phyloP scores from a whole-genome alignment of 1,140 invertebrate genomes.

The Nasonia giraulti region DNA sequence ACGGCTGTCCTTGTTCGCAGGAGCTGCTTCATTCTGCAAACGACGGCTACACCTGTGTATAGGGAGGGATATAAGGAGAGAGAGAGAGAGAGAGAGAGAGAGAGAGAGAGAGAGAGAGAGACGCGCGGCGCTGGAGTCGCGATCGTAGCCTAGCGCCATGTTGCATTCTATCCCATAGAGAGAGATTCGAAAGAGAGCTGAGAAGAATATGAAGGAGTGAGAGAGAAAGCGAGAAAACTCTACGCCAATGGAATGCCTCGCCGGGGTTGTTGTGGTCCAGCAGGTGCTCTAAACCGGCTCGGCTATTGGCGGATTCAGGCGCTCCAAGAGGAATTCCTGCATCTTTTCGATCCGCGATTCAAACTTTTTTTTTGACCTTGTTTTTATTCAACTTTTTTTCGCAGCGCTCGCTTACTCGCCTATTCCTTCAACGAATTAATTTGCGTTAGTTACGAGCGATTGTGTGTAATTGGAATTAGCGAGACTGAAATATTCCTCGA shows the following conservation, averaged over 20 bases:
- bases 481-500: too few species aligned
- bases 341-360: too few species aligned
- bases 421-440: too few species aligned
- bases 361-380: too few species aligned
- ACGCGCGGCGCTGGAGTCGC: conserved; percentile 13
- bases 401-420: too few species aligned
- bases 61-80: background rate
- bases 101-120: background rate
- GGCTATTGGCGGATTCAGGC: background rate
- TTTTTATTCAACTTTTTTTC: too few species aligned
- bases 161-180: conserved; percentile 4
- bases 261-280: background rate
- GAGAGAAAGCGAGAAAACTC: background rate
- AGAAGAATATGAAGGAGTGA: background rate
- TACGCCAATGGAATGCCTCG: background rate
- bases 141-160: background rate
- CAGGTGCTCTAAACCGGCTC: background rate
- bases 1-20: background rate
- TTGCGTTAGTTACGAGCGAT: too few species aligned
- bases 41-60: background rate
- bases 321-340: too few species aligned
- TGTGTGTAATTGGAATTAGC: too few species aligned
- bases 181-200: background rate
- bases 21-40: background rate
- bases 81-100: background rate